Evolutionary conservation across 2,888 invertebrate genomes (phyloP).

Genomic region (Ormyrus nitidulus): DNA sequence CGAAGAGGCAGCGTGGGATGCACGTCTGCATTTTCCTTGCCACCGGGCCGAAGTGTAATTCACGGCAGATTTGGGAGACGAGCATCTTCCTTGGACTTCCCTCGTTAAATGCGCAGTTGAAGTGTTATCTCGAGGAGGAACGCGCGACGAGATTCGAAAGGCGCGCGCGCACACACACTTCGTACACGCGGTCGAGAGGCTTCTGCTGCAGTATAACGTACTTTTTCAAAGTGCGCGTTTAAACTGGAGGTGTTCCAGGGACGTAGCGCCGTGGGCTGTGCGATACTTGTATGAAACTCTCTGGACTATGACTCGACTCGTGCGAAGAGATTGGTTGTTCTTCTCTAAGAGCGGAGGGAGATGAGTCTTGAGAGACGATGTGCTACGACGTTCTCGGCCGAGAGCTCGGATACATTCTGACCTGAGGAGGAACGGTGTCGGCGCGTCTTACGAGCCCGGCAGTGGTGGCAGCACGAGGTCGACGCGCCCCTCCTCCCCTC

Average conservation of each 20-base stretch:
- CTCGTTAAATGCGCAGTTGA: no score
- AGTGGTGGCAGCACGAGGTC: constrained; percentile 65
- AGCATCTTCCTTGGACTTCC: constrained; percentile 62
- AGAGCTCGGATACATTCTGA: constrained; percentile 67
- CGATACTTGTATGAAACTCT: neutral
- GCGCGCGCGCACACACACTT: neutral
- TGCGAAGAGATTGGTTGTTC: no score
- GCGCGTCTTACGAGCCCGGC: no score
- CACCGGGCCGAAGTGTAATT: constrained; percentile 69
- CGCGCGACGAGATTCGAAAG: neutral
- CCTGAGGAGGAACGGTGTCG: neutral
- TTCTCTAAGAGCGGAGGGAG: no score
- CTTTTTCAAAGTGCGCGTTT: constrained; percentile 25
- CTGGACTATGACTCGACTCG: no score
- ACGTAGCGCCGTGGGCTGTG: neutral
- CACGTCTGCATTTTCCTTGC: constrained; percentile 66
- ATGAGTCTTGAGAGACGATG: no score
- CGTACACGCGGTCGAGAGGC: neutral
- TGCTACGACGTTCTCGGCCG: constrained; percentile 58
- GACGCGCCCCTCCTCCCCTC: constrained; percentile 6
- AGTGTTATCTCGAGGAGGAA: no score
- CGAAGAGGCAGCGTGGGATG: constrained; percentile 78
- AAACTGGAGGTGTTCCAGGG: neutral
- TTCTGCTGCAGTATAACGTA: constrained; percentile 24
- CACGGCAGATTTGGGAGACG: constrained; percentile 68